phyloP scores from a whole-genome alignment of 2,797 vertebrate genomes.

The Artibeus lituratus region DNA sequence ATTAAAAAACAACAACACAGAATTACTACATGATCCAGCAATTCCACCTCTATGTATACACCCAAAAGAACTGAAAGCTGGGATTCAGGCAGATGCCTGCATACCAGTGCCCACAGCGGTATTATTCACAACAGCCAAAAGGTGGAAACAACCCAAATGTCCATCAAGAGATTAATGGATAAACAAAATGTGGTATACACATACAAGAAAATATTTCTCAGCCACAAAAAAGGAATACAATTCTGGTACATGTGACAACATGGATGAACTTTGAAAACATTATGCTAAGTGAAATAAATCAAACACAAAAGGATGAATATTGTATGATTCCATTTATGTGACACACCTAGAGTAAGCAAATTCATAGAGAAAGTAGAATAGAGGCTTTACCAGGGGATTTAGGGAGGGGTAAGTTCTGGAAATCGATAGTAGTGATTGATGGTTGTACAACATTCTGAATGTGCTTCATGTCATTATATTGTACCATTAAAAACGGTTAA shows the following conservation, averaged over 20 bases:
- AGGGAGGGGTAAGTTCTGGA: background rate
- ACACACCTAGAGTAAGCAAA: background rate
- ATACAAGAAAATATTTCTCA: background rate
- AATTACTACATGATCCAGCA: background rate
- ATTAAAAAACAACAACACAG: background rate
- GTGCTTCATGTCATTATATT: background rate
- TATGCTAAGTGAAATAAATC: background rate
- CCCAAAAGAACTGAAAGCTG: background rate
- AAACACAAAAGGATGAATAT: background rate
- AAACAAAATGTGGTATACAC: background rate
- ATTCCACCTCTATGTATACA: background rate
- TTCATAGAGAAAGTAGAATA: background rate
- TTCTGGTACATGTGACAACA: background rate
- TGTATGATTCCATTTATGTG: background rate
- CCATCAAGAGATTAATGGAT: background rate
- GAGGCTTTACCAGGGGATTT: background rate
- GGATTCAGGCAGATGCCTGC: background rate
- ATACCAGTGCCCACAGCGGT: background rate
- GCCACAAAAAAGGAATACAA: background rate
- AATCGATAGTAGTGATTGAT: background rate
- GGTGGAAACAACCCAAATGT: background rate
- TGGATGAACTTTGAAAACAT: background rate
- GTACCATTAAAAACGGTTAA: background rate
- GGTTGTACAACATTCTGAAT: background rate
- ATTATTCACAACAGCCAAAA: background rate